Base-by-base conservation (phyloP, 1,140 invertebrate species). In the Pissodes strobi region DNA sequence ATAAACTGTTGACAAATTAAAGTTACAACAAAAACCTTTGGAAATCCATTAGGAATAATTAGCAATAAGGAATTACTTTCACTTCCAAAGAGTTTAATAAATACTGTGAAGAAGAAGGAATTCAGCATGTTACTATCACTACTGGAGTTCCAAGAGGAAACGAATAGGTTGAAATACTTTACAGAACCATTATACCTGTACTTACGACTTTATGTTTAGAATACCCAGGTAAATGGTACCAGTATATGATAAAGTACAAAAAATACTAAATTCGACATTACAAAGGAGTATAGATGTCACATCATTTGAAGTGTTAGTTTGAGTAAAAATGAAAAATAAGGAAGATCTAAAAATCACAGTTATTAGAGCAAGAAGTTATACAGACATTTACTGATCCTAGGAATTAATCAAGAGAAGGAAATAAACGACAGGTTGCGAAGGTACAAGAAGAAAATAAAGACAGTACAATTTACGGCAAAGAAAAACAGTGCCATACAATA, bases 31-130 rank as follows among this genome's bases (percentile, higher is more conserved):
- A 1, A 68, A 10, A 65, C 30, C 21, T 80, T 79, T 67, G 77
- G 77, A 4, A 76, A 74, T 64, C 77, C 77, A 19, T 45, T 13
- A 2, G 34, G 69, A 51, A 75, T 79, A 6, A 71, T 79, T 12
- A 67, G 67, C 0, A 76, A 79, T 45, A 70, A 52, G 73, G 71
- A 2, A 69, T 77, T 4, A 78, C 79, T 0, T 80, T 80, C 51
- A 81, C 77, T 0, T 58, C 72, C 5, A 64, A 67, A 8, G 67
- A 68, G 18, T 75, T 74, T 58, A n/a, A 59, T 60, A 30, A 71
- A 0, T 75, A 72, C 59, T 76, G 73, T 43, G 13, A 23, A 25
- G 53, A 74, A 2, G 64, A 73, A 64, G 59, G 51, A 0, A 72
- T 78, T 13, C 8, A 69, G 13, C 72, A 72, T 49, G 15, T 67